Conservation (phyloP, 1,140 invertebrate genomes). For the Polyergus mexicanus region DNA sequence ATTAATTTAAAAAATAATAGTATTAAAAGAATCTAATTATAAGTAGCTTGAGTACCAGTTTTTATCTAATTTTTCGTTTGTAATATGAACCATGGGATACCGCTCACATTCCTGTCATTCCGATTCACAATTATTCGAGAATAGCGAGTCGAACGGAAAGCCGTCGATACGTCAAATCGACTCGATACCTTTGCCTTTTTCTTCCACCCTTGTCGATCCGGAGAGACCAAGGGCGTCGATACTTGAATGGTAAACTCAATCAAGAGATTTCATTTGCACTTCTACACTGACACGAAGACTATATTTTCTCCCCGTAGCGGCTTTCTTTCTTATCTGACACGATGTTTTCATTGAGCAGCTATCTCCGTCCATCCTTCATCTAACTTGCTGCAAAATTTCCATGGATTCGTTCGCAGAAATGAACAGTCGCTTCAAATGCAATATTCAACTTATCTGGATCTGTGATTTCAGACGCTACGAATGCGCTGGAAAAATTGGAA, state of each 20-base stretch:
- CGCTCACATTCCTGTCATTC: constrained; percentile 55
- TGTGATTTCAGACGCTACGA: not conserved
- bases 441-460: constrained; percentile 43
- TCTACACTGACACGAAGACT: constrained; percentile 49
- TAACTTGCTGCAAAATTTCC: constrained; percentile 8
- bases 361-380: not conserved
- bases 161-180: constrained; percentile 73
- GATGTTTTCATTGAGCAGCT: constrained; percentile 12
- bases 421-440: constrained; percentile 32
- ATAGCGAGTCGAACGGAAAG: constrained; percentile 59
- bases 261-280: constrained; percentile 74
- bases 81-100: constrained; percentile 33
- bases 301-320: constrained; percentile 26
- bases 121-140: constrained; percentile 64
- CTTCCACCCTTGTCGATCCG: not conserved
- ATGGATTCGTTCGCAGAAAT: constrained; percentile 12
- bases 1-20: not conserved
- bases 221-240: constrained; percentile 41
- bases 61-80: constrained; percentile 3
- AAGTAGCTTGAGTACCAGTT: not conserved
- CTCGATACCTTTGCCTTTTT: constrained; percentile 39
- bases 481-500: constrained; percentile 1
- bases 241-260: constrained; percentile 68
- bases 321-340: constrained; percentile 54
- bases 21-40: constrained; percentile 8